phyloP scores from a whole-genome alignment of 2,888 invertebrate species.

The Rugalucina vietnamica region DNA sequence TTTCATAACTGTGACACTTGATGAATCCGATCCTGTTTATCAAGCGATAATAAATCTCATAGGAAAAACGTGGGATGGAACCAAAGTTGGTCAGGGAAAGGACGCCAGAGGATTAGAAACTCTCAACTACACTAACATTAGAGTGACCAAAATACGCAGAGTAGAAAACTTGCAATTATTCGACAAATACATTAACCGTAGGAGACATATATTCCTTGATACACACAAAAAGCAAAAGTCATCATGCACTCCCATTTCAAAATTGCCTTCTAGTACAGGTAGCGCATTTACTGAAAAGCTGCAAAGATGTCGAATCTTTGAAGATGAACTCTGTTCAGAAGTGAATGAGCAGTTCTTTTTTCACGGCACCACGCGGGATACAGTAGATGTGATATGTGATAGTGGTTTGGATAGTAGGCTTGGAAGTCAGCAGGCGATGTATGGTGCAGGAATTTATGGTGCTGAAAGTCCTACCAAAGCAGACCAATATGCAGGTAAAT shows the following conservation, averaged over 20 bases:
- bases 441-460: conserved; percentile 73
- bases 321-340: conserved; percentile 58
- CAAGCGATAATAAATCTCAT: conserved; percentile 60
- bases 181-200: conserved; percentile 57
- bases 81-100: conserved; percentile 64
- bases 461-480: conserved; percentile 75
- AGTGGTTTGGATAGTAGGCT: conserved; percentile 68
- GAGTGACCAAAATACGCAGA: conserved; percentile 66
- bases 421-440: conserved; percentile 62
- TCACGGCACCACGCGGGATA: conserved; percentile 71
- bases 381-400: conserved; percentile 58
- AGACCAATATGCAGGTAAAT: conserved; percentile 68
- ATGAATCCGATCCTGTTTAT: conserved; percentile 29
- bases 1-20: conserved; percentile 24
- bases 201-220: conserved; percentile 53
- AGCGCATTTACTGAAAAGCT: conserved; percentile 17
- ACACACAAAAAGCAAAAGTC: background rate
- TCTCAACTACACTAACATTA: conserved; percentile 32
- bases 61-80: conserved; percentile 54
- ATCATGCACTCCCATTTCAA: conserved; percentile 36
- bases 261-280: conserved; percentile 18
- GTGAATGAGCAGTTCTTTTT: conserved; percentile 73
- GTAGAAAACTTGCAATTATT: conserved; percentile 71
- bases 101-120: conserved; percentile 64
- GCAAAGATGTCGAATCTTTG: conserved; percentile 17